A percentile compares a stretch with the other conserved stretches of the same genome.
These are phyloP conservation scores for Colius striatus DNA, from an alignment of 2,113 vertebrate genomes.

Conservation along the genomic window DNA sequence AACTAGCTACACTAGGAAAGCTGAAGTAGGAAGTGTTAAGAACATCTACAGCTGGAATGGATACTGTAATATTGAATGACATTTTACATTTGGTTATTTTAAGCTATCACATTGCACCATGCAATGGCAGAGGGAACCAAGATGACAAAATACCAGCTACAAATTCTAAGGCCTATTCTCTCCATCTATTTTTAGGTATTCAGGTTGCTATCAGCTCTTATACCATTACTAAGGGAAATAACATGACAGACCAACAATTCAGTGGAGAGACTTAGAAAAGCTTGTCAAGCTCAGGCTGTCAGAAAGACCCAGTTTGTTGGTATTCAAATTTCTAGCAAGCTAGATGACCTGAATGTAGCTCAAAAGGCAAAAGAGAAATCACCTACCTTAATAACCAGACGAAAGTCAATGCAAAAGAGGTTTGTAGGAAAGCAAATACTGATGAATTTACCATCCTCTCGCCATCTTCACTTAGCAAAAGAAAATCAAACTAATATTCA, in stretches of 20 bases:
- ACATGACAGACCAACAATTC: conserved; percentile 17
- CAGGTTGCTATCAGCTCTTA: conserved; percentile 14
- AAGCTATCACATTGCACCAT: neutral
- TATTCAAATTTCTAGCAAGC: conserved; percentile 4
- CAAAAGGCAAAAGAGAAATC: neutral
- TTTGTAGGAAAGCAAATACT: neutral
- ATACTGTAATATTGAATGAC: conserved; percentile 1
- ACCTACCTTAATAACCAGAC: neutral
- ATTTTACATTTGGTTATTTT: conserved; percentile 44
- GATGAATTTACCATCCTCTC: neutral
- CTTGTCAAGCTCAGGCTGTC: conserved; percentile 37
- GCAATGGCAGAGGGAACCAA: neutral
- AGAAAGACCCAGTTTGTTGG: conserved; percentile 18
- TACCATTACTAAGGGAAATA: conserved; percentile 6
- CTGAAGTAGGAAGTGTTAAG: neutral
- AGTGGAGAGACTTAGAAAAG: neutral
- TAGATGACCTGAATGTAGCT: neutral
- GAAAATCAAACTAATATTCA: neutral
- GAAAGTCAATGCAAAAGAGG: neutral
- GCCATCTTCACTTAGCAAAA: neutral
- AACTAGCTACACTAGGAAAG: neutral
- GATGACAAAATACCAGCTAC: conserved; percentile 2
- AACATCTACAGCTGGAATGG: neutral
- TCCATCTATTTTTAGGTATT: conserved; percentile 46
- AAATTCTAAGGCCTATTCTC: neutral